Percentiles rank a stretch among this genome's conserved stretches.
phyloP scores from a whole-genome alignment of 1,140 invertebrate genomes.

The Helicoverpa armigera region DNA sequence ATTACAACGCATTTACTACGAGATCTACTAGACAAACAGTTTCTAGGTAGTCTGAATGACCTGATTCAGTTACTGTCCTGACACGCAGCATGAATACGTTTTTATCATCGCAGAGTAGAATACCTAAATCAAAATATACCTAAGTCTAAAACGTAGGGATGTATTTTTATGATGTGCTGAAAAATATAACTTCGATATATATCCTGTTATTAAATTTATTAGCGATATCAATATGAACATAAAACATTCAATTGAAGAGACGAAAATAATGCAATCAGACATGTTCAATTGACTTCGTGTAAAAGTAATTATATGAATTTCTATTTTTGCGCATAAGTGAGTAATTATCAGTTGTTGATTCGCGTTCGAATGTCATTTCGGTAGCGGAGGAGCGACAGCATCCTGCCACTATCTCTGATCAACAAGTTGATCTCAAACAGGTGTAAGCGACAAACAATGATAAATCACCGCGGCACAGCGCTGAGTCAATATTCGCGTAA shows the following conservation, averaged over 20 bases:
- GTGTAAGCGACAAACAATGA: conserved; percentile 54
- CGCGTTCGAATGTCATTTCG: conserved; percentile 48
- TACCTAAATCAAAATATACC: background rate
- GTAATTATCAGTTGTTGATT: conserved; percentile 50
- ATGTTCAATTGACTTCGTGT: background rate
- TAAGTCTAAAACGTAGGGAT: no score
- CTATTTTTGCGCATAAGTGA: background rate
- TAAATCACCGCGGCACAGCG: conserved; percentile 53
- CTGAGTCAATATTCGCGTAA: conserved; percentile 50
- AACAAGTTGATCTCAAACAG: conserved; percentile 48
- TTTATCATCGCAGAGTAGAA: background rate
- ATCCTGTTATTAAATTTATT: no score
- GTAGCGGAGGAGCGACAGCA: conserved; percentile 56
- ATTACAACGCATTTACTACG: conserved; percentile 27
- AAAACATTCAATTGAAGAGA: background rate
- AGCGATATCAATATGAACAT: background rate
- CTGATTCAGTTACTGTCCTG: conserved; percentile 1
- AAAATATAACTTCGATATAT: no score
- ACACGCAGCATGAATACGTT: background rate
- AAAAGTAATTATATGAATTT: conserved; percentile 5
- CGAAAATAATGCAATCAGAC: background rate
- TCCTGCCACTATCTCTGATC: conserved; percentile 62
- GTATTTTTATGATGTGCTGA: no score
- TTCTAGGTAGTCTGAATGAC: conserved; percentile 22
- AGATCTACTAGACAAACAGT: conserved; percentile 24